Evolutionary conservation across 2,888 invertebrate species (phyloP).

Genomic region (Diarsia brunnea): DNA sequence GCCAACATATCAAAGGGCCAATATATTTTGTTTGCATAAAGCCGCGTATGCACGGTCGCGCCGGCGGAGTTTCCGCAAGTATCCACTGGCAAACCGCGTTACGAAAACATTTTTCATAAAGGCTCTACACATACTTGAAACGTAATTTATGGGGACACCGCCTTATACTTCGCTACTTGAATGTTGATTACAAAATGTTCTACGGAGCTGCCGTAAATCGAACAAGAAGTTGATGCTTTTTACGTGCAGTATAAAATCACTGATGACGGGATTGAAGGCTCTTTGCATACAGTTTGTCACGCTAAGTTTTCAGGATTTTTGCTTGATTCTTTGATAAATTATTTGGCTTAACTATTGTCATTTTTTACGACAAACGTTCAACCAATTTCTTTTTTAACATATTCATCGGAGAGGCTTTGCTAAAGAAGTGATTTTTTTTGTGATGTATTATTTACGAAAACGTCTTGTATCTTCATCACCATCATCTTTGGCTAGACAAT

Average conservation of each 20-base stretch:
- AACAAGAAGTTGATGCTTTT: constrained; percentile 52
- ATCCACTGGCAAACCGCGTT: constrained; percentile 74
- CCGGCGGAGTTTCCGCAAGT: constrained; percentile 75
- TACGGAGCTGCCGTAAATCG: constrained; percentile 53
- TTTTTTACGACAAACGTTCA: neutral
- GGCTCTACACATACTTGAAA: constrained; percentile 87
- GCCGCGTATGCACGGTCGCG: constrained; percentile 64
- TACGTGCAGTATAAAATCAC: constrained; percentile 59
- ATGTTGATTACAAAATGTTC: constrained; percentile 86
- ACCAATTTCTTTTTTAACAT: neutral
- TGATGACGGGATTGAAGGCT: constrained; percentile 45
- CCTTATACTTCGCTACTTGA: constrained; percentile 82
- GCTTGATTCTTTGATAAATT: constrained; percentile 26
- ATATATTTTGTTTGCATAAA: constrained; percentile 82
- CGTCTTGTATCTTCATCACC: neutral
- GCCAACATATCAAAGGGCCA: constrained; percentile 78
- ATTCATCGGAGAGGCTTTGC: neutral
- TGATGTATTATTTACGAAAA: neutral
- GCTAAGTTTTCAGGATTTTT: constrained; percentile 16
- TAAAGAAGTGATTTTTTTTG: neutral
- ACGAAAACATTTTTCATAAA: constrained; percentile 89
- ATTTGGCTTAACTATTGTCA: constrained; percentile 7
- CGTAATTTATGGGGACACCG: constrained; percentile 89
- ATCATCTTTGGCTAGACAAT: neutral
- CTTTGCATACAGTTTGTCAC: constrained; percentile 57